Conservation (phyloP, 2,113 vertebrate species). For the Bettongia penicillata region DNA sequence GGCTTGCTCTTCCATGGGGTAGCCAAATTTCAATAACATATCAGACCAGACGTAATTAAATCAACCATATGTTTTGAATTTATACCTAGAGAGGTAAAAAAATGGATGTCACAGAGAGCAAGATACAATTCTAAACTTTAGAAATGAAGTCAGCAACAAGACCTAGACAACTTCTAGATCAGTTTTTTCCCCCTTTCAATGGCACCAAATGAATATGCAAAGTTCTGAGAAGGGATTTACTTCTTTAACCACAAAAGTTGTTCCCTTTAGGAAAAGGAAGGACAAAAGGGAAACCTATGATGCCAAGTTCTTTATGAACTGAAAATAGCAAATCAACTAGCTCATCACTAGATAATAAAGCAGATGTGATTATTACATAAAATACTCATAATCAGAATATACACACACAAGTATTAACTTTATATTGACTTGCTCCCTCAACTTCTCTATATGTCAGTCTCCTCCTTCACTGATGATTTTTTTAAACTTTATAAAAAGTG, state of each 20-base stretch:
- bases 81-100: not conserved
- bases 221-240: conserved; percentile 1
- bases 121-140: not conserved
- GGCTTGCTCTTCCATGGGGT: not conserved
- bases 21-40: not conserved
- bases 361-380: conserved; percentile 20
- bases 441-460: conserved; percentile 24
- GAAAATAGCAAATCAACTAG: not conserved
- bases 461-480: not conserved
- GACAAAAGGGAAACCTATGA: conserved; percentile 14
- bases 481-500: not conserved
- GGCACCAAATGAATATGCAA: not conserved
- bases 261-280: conserved; percentile 18
- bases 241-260: not conserved
- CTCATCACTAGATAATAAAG: conserved; percentile 13
- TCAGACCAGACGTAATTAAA: not conserved
- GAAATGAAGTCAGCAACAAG: not conserved
- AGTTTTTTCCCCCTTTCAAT: not conserved
- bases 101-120: not conserved
- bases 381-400: not conserved
- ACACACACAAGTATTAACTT: not conserved
- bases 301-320: not conserved
- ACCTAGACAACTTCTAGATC: not conserved
- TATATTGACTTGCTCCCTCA: not conserved
- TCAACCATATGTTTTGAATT: not conserved